Conservation (phyloP, 2,888 invertebrate genomes). For the Eupithecia centaureata region DNA sequence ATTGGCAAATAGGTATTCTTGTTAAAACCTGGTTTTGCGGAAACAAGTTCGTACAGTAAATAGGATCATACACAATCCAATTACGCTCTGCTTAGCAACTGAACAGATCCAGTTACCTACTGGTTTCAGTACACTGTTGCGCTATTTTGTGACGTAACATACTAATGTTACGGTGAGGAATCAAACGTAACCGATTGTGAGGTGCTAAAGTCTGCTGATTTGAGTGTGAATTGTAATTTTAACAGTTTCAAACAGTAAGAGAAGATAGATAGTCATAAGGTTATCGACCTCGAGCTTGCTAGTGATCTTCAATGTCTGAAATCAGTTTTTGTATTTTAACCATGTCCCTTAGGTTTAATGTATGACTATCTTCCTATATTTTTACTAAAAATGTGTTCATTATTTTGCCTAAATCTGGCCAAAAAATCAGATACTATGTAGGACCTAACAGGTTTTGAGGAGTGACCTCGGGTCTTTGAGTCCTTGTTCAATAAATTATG, state of each 20-base stretch:
- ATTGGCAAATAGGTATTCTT: no score
- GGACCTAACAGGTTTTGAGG: not conserved
- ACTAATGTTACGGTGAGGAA: slow-evolving; percentile 25
- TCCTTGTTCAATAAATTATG: not conserved
- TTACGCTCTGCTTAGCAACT: slow-evolving; percentile 31
- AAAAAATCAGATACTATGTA: not conserved
- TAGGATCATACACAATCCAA: slow-evolving; percentile 29
- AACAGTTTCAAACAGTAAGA: not conserved
- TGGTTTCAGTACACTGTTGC: slow-evolving; percentile 27
- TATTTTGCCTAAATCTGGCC: not conserved
- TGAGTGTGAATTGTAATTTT: not conserved
- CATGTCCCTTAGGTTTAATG: no score
- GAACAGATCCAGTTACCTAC: slow-evolving; percentile 29
- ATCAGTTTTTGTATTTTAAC: not conserved
- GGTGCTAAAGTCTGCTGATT: not conserved
- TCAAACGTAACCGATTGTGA: slow-evolving; percentile 20
- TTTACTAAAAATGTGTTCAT: not conserved
- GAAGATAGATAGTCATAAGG: not conserved
- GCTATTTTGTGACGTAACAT: slow-evolving; percentile 30
- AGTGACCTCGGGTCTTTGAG: not conserved
- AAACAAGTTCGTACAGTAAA: slow-evolving; percentile 15
- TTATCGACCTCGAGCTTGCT: no score
- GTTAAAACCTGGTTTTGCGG: not conserved
- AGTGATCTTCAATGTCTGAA: not conserved
- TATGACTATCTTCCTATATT: not conserved